Percentiles rank a stretch among this genome's conserved stretches.
phyloP scores from a whole-genome alignment of 1,140 invertebrate species.

The Drosophila malerkotliana region DNA sequence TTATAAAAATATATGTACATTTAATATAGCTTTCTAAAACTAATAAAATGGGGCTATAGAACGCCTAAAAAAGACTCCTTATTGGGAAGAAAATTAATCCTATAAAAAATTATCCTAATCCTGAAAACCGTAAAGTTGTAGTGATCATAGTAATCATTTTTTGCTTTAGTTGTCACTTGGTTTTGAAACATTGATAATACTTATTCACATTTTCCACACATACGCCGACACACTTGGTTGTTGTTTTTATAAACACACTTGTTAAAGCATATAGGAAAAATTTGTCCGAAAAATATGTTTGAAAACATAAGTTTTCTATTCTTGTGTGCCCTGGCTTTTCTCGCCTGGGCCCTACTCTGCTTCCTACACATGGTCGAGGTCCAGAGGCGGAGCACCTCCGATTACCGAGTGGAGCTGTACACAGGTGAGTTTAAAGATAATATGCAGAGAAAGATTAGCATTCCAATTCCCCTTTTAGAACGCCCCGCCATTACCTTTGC shows the following conservation, averaged over 20 bases:
- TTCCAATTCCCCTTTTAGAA: conserved; percentile 16
- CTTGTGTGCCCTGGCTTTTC: conserved; percentile 49
- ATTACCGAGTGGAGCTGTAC: conserved; percentile 52
- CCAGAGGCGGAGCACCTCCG: conserved; percentile 1
- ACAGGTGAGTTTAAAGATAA: conserved; percentile 35
- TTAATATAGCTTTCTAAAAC: too few species aligned
- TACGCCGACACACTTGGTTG: conserved; percentile 1
- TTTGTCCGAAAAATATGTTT: conserved; percentile 49
- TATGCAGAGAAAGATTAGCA: too few species aligned
- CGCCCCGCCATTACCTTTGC: conserved; percentile 4
- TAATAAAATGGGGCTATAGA: too few species aligned
- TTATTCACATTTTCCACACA: conserved; percentile 22
- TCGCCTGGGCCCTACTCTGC: conserved; percentile 54
- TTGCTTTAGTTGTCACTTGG: not conserved
- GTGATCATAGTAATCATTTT: not conserved
- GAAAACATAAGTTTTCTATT: conserved; percentile 63
- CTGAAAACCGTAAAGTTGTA: too few species aligned
- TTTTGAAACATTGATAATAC: not conserved
- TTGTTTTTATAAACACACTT: conserved; percentile 28
- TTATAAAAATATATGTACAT: too few species aligned
- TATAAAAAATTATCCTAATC: too few species aligned
- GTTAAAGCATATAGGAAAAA: conserved; percentile 16
- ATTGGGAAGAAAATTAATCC: too few species aligned
- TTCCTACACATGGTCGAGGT: conserved; percentile 48
- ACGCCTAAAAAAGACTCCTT: too few species aligned